Base-by-base conservation (phyloP, 2,888 invertebrate species). In the Archaeoteleia sp. region DNA sequence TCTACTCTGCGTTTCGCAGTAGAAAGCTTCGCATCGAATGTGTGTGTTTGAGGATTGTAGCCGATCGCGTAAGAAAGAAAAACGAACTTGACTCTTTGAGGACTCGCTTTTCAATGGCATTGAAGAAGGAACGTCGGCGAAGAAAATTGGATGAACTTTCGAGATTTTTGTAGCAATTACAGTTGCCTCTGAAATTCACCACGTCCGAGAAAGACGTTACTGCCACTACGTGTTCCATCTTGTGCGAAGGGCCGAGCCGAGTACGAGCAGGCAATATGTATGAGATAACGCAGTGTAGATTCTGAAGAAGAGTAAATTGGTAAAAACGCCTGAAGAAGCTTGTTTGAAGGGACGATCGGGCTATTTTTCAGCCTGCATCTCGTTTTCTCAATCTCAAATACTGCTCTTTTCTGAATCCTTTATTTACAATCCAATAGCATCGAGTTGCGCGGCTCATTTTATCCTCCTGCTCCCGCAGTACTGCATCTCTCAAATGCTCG, bases 281-380 rank as follows among this genome's bases (percentile, higher is more conserved):
- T 53, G 43, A 54, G 53, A 63, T 65, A 60, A 63, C 48, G 29
- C 51, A 32, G 45, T 23, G 55, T 20, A 17, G 51, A 46, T 57
- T 39, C 43, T 25, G 20, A 55, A 58, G 53, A 14, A 15, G 68
- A 70, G 71, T 75, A 78, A 81, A 81, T 81, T 80, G 81, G 76
- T 75, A 78, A 80, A 79, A 79, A 78, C 78, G 76, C 77, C 74
- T 43, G 69, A 72, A 27, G 29, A 25, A 23, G 72, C 71, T 75
- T 78, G 75, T 77, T 78, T 71, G 67, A 39, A 61, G 43, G 70
- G 67, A 74, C 70, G 61, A 71, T 77, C 74, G 71, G 67, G 70
- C 15, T 15, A 14, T 25, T 42, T 20, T 20, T 35, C 35, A 43
- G 17, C 58, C 55, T 54, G 63, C 65, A 67, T 66, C 57, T 68